Evolutionary conservation across 2,888 invertebrate species (phyloP).

Genomic region (Tetragonisca angustula): DNA sequence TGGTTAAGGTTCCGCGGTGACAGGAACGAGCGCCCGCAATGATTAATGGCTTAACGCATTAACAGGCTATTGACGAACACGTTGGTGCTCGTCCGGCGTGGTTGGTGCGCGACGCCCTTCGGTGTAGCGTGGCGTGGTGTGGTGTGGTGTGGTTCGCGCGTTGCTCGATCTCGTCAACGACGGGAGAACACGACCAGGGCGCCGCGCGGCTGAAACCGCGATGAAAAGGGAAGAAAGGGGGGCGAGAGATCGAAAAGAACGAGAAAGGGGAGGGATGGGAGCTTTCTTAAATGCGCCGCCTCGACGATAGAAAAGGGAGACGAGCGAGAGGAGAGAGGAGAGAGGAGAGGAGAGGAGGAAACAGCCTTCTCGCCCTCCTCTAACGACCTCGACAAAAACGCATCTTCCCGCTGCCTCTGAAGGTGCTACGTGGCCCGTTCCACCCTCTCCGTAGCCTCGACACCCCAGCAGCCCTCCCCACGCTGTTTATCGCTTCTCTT

Average conservation of each 20-base stretch:
- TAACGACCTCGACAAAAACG: slow-evolving; percentile 65
- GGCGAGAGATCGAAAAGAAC: slow-evolving; percentile 73
- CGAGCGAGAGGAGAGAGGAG: slow-evolving; percentile 32
- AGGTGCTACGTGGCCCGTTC: slow-evolving; percentile 51
- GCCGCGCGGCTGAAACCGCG: slow-evolving; percentile 52
- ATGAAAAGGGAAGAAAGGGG: slow-evolving; percentile 74
- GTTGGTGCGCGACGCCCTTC: slow-evolving; percentile 45
- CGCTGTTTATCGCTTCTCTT: slow-evolving; percentile 42
- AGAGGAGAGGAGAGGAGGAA: slow-evolving; percentile 34
- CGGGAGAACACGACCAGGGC: slow-evolving; percentile 39
- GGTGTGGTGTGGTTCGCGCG: slow-evolving; percentile 40
- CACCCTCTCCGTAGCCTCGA: slow-evolving; percentile 15
- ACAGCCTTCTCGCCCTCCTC: slow-evolving; percentile 53
- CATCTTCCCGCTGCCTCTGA: slow-evolving; percentile 59
- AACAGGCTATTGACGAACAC: slow-evolving; percentile 85
- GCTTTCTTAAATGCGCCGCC: slow-evolving; percentile 74
- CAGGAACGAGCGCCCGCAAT: slow-evolving; percentile 81
- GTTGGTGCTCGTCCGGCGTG: slow-evolving; percentile 76
- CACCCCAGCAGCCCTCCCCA: neutral
- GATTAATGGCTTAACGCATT: slow-evolving; percentile 85
- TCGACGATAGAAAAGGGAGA: slow-evolving; percentile 59
- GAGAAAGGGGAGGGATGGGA: slow-evolving; percentile 68
- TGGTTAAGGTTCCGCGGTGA: slow-evolving; percentile 78
- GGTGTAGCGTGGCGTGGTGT: neutral
- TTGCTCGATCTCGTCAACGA: slow-evolving; percentile 33